A percentile compares a stretch with the other conserved stretches of the same genome.
Conservation (phyloP, 2,888 invertebrate genomes). For the Iphiclides podalirius region DNA sequence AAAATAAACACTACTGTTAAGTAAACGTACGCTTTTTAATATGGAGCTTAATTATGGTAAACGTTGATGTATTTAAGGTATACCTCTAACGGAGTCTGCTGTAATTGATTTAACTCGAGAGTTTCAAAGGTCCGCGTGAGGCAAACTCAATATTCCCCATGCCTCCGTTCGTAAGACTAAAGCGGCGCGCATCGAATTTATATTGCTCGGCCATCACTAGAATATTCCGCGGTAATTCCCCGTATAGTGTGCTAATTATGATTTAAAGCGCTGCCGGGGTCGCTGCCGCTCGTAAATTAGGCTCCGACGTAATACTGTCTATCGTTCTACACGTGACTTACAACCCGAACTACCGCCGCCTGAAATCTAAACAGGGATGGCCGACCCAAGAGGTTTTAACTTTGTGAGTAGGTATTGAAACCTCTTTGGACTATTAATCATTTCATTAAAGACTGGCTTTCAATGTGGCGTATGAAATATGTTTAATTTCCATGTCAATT, state of each 20-base stretch:
- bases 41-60: no score
- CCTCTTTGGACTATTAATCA: background rate
- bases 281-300: slow-evolving; percentile 17
- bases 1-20: no score
- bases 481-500: no score
- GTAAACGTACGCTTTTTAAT: no score
- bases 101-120: no score
- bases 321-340: slow-evolving; percentile 16
- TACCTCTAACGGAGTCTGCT: no score
- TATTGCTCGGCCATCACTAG: slow-evolving; percentile 14
- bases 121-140: background rate
- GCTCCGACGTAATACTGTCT: slow-evolving; percentile 10
- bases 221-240: slow-evolving; percentile 3
- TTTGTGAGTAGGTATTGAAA: background rate
- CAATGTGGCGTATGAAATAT: no score
- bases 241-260: slow-evolving; percentile 32
- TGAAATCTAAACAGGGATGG: background rate
- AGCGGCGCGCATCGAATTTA: slow-evolving; percentile 10
- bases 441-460: no score
- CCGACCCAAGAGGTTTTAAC: background rate
- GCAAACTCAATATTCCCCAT: background rate
- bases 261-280: slow-evolving; percentile 24
- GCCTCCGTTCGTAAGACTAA: background rate
- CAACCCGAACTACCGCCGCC: background rate
- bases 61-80: no score